Evolutionary conservation across 2,888 invertebrate species (phyloP).

Genomic region (Apotomis capreana): DNA sequence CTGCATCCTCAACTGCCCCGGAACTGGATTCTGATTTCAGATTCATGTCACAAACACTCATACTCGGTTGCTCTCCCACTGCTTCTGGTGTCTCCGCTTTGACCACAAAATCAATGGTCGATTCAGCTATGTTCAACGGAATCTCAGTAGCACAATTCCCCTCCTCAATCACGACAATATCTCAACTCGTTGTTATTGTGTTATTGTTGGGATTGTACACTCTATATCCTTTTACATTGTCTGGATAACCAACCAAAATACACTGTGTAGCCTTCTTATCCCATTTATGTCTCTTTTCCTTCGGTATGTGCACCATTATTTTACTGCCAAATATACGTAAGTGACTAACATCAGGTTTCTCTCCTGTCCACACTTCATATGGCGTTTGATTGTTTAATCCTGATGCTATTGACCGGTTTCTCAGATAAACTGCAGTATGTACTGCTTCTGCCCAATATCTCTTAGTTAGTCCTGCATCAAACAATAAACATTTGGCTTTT

Average conservation of each 20-base stretch:
- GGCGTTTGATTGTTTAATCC: not conserved
- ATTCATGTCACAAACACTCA: not conserved
- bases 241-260: conserved; percentile 2
- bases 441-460: too few relatives aligned
- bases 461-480: conserved; percentile 29
- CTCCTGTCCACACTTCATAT: conserved; percentile 7
- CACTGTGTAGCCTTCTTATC: not conserved
- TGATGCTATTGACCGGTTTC: conserved; percentile 9
- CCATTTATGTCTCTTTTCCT: conserved; percentile 26
- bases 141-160: not conserved
- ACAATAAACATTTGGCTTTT: conserved; percentile 35
- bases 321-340: not conserved
- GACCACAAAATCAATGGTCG: not conserved
- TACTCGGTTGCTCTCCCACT: not conserved
- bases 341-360: conserved; percentile 4
- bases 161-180: conserved; percentile 43
- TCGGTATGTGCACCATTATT: not conserved
- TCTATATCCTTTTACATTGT: conserved; percentile 11
- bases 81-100: not conserved
- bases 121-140: not conserved
- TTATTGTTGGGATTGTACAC: conserved; percentile 42
- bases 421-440: too few relatives aligned
- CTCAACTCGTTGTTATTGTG: conserved; percentile 43
- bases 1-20: not conserved
- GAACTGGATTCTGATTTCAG: not conserved